phyloP scores from a whole-genome alignment of 1,140 invertebrate genomes.

The Anoplolepis gracilipes region DNA sequence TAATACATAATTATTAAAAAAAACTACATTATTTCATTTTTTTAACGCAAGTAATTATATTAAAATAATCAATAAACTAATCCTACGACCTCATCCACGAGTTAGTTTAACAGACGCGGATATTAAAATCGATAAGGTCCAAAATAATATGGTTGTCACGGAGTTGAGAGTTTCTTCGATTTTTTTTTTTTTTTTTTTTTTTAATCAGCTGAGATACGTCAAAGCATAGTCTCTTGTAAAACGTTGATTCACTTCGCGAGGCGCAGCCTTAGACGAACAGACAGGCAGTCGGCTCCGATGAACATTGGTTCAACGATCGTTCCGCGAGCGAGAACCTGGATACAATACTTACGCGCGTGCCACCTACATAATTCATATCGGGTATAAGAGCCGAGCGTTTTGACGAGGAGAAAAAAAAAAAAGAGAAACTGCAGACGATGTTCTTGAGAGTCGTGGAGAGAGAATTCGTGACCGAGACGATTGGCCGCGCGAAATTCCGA shows the following conservation, averaged over 20 bases:
- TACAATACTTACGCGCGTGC: slow-evolving; percentile 64
- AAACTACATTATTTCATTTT: no score
- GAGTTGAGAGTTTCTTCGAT: not conserved
- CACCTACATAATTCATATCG: slow-evolving; percentile 74
- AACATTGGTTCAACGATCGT: slow-evolving; percentile 77
- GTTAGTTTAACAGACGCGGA: no score
- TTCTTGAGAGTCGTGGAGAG: not conserved
- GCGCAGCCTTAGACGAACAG: slow-evolving; percentile 16
- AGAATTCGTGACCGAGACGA: slow-evolving; percentile 21
- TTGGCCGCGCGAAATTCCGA: slow-evolving; percentile 15
- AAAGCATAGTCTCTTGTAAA: slow-evolving; percentile 4
- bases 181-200: slow-evolving; percentile 37
- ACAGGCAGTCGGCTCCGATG: slow-evolving; percentile 71
- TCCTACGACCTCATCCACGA: no score
- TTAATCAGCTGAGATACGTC: slow-evolving; percentile 10
- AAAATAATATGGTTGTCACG: not conserved
- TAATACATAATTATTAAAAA: no score
- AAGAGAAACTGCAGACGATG: not conserved
- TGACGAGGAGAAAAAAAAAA: slow-evolving; percentile 34
- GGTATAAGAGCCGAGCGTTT: slow-evolving; percentile 55
- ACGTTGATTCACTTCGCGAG: slow-evolving; percentile 54
- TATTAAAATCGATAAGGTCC: not conserved
- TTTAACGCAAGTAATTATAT: no score
- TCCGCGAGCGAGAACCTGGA: slow-evolving; percentile 69
- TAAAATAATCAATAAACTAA: not conserved